phyloP scores from a whole-genome alignment of 2,888 invertebrate species.

The Lordiphosa fenestrarum region DNA sequence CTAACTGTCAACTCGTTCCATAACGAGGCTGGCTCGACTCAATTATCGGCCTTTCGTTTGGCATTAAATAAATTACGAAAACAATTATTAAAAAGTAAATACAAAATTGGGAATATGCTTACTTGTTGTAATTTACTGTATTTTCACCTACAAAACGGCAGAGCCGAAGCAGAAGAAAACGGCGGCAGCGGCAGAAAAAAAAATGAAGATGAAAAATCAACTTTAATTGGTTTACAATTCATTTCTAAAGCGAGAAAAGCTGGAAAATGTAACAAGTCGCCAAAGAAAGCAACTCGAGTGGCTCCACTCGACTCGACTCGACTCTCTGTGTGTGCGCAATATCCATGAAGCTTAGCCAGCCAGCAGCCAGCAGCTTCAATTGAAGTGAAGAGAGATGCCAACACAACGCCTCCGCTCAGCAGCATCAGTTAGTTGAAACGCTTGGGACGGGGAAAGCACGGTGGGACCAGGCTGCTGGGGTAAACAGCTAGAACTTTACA shows the following conservation, averaged over 20 bases:
- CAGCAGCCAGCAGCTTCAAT: conserved; percentile 9
- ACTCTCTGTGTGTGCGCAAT: conserved; percentile 47
- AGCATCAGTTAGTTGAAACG: conserved; percentile 8
- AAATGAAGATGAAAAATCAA: conserved; percentile 23
- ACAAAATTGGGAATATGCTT: conserved; percentile 23
- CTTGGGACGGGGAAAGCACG: conserved; percentile 55
- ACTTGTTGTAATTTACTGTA: conserved; percentile 46
- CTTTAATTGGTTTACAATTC: conserved; percentile 73
- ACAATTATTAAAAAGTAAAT: conserved; percentile 61
- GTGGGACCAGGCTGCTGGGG: conserved; percentile 21
- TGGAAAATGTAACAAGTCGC: conserved; percentile 64
- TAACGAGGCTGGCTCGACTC: conserved; percentile 31
- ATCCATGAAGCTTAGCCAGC: conserved; percentile 61
- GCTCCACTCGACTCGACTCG: conserved; percentile 15
- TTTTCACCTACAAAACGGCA: conserved; percentile 60
- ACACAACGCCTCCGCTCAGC: conserved; percentile 39
- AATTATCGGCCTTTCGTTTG: conserved; percentile 25
- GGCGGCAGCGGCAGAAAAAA: conserved; percentile 11
- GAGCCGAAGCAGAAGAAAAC: conserved; percentile 1
- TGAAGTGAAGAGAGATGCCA: conserved; percentile 10
- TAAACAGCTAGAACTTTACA: not conserved
- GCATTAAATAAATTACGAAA: conserved; percentile 41
- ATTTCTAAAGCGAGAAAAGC: conserved; percentile 61
- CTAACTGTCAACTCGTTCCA: conserved; percentile 35
- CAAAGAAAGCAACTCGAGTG: conserved; percentile 57